phyloP scores from a whole-genome alignment of 2,113 vertebrate species.

The Apaloderma vittatum region DNA sequence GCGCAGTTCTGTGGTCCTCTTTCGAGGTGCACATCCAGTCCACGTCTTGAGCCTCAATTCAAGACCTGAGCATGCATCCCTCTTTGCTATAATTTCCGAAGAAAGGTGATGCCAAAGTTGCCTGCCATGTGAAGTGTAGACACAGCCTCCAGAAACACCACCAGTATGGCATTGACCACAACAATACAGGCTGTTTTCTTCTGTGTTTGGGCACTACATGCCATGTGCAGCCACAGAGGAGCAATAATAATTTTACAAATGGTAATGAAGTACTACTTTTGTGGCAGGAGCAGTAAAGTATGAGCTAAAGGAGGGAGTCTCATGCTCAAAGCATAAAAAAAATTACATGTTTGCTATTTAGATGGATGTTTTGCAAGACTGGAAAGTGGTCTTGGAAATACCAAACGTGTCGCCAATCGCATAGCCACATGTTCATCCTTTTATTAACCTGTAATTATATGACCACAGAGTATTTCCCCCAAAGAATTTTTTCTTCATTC shows the following conservation, averaged over 20 bases:
- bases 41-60: background rate
- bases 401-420: background rate
- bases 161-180: background rate
- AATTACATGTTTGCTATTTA: background rate
- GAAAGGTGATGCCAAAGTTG: background rate
- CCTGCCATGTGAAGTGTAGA: background rate
- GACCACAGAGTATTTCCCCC: background rate
- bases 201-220: background rate
- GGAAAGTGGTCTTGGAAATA: background rate
- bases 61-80: fast-evolving
- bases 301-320: background rate
- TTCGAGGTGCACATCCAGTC: background rate
- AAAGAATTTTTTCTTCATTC: background rate
- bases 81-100: background rate
- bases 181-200: background rate
- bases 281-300: background rate
- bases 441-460: background rate
- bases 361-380: background rate
- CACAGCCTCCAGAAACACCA: background rate
- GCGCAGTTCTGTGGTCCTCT: background rate
- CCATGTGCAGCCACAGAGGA: background rate
- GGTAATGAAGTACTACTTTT: background rate
- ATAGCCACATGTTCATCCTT: background rate
- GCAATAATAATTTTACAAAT: background rate
- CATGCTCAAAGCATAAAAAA: background rate